Conservation (phyloP, 2,888 invertebrate genomes). For the Laspeyria flexula region DNA sequence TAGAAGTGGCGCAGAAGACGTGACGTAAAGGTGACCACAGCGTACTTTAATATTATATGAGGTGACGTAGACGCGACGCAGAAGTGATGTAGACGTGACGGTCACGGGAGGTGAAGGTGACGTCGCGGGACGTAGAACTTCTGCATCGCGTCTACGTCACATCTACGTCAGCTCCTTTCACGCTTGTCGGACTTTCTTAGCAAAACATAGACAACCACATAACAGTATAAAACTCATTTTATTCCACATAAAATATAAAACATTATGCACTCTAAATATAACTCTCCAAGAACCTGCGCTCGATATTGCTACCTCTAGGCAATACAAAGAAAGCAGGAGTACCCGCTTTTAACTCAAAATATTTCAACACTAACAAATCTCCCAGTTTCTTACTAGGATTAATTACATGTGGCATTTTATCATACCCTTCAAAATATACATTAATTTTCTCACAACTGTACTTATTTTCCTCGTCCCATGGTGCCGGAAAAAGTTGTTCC, state of each 20-base stretch:
- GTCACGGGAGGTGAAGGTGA: too few species aligned
- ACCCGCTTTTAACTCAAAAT: conserved; percentile 87
- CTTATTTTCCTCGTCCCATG: conserved; percentile 89
- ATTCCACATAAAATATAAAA: neutral
- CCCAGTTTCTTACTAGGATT: conserved; percentile 84
- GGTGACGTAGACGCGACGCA: too few species aligned
- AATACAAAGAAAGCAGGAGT: conserved; percentile 89
- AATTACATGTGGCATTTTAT: conserved; percentile 87
- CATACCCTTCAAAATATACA: conserved; percentile 91
- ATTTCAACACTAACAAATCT: conserved; percentile 86
- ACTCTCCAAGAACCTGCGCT: conserved; percentile 85
- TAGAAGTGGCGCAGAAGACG: too few species aligned
- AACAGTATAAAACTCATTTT: neutral
- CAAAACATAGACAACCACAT: neutral
- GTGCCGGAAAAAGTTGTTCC: conserved; percentile 88
- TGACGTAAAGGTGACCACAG: too few species aligned
- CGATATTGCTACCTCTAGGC: conserved; percentile 84
- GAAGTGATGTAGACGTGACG: too few species aligned
- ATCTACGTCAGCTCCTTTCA: too few species aligned
- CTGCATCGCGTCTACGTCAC: too few species aligned
- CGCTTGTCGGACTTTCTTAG: too few species aligned
- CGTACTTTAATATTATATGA: too few species aligned
- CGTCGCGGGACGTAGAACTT: too few species aligned
- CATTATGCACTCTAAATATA: conserved; percentile 58
- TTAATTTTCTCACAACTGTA: conserved; percentile 87